Conservation (phyloP, 2,797 vertebrate species). For the Squalus acanthias region DNA sequence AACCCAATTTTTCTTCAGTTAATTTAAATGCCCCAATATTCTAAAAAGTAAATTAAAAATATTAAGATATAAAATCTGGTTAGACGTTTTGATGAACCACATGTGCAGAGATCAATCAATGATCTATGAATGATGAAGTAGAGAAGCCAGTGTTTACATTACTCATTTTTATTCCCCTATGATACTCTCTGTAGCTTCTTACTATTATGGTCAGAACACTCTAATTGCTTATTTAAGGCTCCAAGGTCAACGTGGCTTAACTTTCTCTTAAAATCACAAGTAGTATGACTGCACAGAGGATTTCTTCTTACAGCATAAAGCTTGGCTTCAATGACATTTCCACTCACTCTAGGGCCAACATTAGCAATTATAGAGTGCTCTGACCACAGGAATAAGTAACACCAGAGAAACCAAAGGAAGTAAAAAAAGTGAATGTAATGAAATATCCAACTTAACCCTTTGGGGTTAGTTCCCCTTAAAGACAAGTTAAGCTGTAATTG, state of each 20-base stretch:
- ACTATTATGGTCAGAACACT: neutral
- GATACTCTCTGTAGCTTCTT: neutral
- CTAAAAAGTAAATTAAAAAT: neutral
- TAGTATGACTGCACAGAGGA: neutral
- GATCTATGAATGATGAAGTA: neutral
- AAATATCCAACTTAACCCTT: neutral
- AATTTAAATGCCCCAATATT: neutral
- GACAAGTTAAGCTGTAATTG: neutral
- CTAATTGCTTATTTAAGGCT: neutral
- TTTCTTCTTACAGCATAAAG: neutral
- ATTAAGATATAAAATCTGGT: neutral
- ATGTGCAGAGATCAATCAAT: neutral
- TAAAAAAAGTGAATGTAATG: neutral
- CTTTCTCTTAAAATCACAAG: slow-evolving; percentile 19
- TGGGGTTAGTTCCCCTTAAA: neutral
- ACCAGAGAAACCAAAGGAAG: neutral
- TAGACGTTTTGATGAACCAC: neutral
- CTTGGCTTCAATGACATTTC: neutral
- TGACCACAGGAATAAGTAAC: neutral
- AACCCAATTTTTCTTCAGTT: neutral
- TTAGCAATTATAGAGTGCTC: neutral
- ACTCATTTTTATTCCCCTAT: neutral
- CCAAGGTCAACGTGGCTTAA: neutral
- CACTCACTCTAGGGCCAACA: neutral
- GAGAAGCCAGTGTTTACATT: neutral